phyloP scores from a whole-genome alignment of 2,797 vertebrate genomes.

The Australoheros facetus region DNA sequence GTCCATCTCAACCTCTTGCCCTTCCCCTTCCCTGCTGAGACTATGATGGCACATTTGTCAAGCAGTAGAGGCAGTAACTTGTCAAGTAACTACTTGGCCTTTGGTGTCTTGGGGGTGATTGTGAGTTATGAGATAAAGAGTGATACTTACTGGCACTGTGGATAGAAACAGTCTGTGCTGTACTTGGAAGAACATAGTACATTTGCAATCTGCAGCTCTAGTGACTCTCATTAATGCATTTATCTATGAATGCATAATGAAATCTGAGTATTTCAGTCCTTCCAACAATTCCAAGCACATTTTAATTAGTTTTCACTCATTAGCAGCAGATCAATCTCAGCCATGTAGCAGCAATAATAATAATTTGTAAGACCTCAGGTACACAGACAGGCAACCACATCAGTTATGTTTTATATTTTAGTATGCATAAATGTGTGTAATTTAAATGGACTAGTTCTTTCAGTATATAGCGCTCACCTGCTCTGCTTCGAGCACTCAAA shows the following conservation, averaged over 20 bases:
- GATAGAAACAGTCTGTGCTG: conserved; percentile 28
- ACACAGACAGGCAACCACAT: background rate
- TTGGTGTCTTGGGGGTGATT: conserved; percentile 64
- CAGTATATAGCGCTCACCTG: too few species aligned
- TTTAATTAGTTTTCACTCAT: conserved; percentile 44
- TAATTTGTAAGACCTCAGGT: background rate
- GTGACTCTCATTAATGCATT: conserved; percentile 18
- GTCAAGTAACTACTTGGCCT: conserved; percentile 71
- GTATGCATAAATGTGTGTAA: background rate
- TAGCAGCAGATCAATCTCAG: conserved; percentile 21
- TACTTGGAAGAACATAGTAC: conserved; percentile 11
- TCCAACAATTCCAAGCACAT: conserved; percentile 17
- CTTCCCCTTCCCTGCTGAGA: conserved; percentile 44
- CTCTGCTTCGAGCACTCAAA: too few species aligned
- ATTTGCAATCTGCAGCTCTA: conserved; percentile 15
- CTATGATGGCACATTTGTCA: conserved; percentile 69
- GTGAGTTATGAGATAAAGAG: conserved; percentile 74
- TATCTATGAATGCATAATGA: conserved; percentile 30
- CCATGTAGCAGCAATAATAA: background rate
- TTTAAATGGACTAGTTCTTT: too few species aligned
- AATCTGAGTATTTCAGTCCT: conserved; percentile 20
- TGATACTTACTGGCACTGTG: conserved; percentile 38
- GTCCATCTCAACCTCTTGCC: conserved; percentile 60
- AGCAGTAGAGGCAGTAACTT: conserved; percentile 52
- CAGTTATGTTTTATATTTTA: background rate